These are phyloP conservation scores for Leptinotarsa undecemlineata DNA, from an alignment of 1,140 invertebrate genomes.

Conservation along the genomic window DNA sequence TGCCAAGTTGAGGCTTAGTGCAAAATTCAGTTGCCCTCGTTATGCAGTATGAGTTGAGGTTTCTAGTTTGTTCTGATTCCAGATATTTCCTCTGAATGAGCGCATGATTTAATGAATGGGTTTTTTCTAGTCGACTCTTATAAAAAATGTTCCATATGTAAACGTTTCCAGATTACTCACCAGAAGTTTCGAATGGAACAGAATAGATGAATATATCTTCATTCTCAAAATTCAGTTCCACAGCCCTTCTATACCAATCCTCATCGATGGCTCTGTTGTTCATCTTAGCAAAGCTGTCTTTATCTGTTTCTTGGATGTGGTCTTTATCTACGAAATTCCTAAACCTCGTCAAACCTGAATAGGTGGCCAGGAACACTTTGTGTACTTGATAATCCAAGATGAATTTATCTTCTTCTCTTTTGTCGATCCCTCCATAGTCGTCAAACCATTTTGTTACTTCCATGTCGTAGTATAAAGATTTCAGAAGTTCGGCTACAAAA, in stretches of 20 bases:
- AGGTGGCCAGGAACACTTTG: conserved; percentile 77
- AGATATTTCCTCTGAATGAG: too few species aligned
- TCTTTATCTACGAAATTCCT: conserved; percentile 57
- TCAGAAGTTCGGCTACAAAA: conserved; percentile 9
- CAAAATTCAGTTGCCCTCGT: too few species aligned
- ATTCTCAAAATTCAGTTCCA: conserved; percentile 81
- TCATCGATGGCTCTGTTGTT: conserved; percentile 83
- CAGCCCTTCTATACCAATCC: conserved; percentile 89
- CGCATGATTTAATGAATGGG: too few species aligned
- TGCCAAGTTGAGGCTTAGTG: too few species aligned
- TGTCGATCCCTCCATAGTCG: conserved; percentile 19
- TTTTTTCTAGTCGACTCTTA: too few species aligned
- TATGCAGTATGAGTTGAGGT: too few species aligned
- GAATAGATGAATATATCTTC: conserved; percentile 85
- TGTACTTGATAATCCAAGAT: conserved; percentile 30
- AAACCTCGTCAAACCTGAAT: conserved; percentile 85
- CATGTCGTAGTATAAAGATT: conserved; percentile 32
- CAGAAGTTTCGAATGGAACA: conserved; percentile 68
- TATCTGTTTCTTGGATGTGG: conserved; percentile 35
- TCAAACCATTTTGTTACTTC: conserved; percentile 44
- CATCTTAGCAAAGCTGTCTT: conserved; percentile 40
- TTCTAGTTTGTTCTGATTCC: too few species aligned
- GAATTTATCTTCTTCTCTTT: conserved; percentile 30
- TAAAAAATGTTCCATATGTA: background rate
- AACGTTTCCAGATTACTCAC: conserved; percentile 7